phyloP scores from a whole-genome alignment of 2,888 invertebrate species.

The Acleris holmiana region DNA sequence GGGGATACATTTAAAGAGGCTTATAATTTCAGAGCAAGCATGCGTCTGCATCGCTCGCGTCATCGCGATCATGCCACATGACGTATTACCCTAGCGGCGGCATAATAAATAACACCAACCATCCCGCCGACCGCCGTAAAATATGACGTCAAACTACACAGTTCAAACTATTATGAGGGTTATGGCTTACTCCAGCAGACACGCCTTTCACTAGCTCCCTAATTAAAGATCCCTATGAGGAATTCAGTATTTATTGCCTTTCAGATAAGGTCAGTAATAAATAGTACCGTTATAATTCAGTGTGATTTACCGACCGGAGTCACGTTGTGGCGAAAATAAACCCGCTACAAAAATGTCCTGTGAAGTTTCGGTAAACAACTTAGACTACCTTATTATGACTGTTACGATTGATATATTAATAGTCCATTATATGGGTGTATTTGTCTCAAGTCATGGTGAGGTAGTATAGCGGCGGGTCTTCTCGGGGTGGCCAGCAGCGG shows the following conservation, averaged over 20 bases:
- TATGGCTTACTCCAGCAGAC: conserved; percentile 4
- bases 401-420: too few species aligned
- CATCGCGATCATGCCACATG: conserved; percentile 2
- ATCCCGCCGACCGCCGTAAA: conserved; percentile 1
- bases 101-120: conserved; percentile 1
- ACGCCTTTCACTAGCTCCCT: conserved; percentile 30
- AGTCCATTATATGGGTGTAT: too few species aligned
- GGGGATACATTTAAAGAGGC: too few species aligned
- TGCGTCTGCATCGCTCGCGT: not conserved
- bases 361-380: not conserved
- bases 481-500: too few species aligned
- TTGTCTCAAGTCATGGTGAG: too few species aligned
- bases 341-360: not conserved
- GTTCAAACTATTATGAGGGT: not conserved
- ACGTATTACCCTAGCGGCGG: not conserved
- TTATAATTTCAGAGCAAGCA: too few species aligned
- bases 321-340: not conserved
- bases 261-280: conserved; percentile 20
- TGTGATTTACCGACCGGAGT: conserved; percentile 19
- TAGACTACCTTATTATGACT: too few species aligned
- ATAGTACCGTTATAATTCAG: conserved; percentile 16
- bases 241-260: conserved; percentile 19
- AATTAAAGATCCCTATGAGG: conserved; percentile 25
- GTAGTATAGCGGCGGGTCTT: too few species aligned
- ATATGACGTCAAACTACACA: conserved; percentile 5